Conservation (phyloP, 2,888 invertebrate genomes). For the Prosapia bicincta region DNA sequence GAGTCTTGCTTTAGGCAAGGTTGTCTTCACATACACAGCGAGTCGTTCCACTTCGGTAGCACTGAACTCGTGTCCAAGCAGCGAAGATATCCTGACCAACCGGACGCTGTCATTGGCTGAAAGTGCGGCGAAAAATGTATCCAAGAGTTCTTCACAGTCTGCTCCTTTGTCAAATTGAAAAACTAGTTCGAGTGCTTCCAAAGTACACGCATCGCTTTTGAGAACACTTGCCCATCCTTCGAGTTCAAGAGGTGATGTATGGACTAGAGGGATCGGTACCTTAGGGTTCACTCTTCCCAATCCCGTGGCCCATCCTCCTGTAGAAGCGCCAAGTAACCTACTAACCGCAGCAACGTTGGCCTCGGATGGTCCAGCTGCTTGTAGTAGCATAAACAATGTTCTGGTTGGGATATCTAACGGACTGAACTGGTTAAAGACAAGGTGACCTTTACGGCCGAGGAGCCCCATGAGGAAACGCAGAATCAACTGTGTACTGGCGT, state of each 20-base stretch:
- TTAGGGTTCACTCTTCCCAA: constrained; percentile 29
- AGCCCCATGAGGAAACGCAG: constrained; percentile 52
- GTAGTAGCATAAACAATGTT: constrained; percentile 51
- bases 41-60: constrained; percentile 51
- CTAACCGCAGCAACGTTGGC: constrained; percentile 53
- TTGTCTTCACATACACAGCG: constrained; percentile 49
- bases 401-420: constrained; percentile 53
- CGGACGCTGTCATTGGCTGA: constrained; percentile 53
- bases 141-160: constrained; percentile 47
- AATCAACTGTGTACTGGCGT: constrained; percentile 45
- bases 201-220: constrained; percentile 48
- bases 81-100: constrained; percentile 51
- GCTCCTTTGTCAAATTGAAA: constrained; percentile 49
- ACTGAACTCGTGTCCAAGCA: constrained; percentile 53
- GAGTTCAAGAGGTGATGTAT: constrained; percentile 50
- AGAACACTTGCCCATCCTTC: constrained; percentile 54
- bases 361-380: constrained; percentile 53
- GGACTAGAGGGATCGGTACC: constrained; percentile 34
- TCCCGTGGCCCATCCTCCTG: constrained; percentile 43
- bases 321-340: constrained; percentile 50
- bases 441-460: constrained; percentile 51
- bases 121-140: constrained; percentile 51
- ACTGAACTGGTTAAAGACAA: constrained; percentile 51
- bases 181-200: constrained; percentile 51
- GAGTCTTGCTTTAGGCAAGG: constrained; percentile 50